Percentiles rank a stretch among this genome's conserved stretches.
phyloP scores from a whole-genome alignment of 2,797 vertebrate genomes.

The Phoeniculus purpureus region DNA sequence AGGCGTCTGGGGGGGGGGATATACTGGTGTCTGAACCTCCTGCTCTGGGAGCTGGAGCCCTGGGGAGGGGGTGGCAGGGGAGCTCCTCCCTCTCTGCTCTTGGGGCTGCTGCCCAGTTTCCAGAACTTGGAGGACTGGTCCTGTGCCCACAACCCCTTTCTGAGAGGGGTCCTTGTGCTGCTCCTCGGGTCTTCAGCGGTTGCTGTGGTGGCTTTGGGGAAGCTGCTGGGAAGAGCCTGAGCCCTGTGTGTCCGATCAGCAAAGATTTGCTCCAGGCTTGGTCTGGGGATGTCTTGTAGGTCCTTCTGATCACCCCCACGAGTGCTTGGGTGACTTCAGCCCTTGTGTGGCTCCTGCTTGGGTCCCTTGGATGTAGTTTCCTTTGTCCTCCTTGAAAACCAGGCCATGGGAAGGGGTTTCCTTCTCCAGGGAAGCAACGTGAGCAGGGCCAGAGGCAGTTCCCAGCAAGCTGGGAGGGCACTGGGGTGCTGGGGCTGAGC shows the following conservation, averaged over 20 bases:
- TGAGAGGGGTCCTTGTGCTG: not conserved
- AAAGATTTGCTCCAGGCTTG: not conserved
- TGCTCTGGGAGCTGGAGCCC: not conserved
- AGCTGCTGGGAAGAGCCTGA: not conserved
- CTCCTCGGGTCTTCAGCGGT: rapidly evolving
- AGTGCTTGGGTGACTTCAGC: not conserved
- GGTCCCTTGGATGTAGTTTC: not conserved
- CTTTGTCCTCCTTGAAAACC: not conserved
- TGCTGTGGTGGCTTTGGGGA: not conserved
- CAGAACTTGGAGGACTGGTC: not conserved
- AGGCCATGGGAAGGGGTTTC: not conserved
- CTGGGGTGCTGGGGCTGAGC: rapidly evolving
- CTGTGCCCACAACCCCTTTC: not conserved
- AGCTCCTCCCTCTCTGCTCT: not conserved
- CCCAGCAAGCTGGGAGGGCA: not conserved
- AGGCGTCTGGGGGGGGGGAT: rapidly evolving
- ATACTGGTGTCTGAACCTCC: not conserved
- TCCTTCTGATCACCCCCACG: rapidly evolving
- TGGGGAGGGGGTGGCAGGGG: not conserved
- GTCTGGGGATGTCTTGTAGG: not conserved
- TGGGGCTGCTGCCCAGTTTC: not conserved
- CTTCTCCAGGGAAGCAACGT: not conserved
- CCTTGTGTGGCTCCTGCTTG: not conserved
- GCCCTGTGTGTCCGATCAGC: rapidly evolving
- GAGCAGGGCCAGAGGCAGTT: not conserved